Conservation (phyloP, 1,140 invertebrate species). For the Trichogramma pretiosum region DNA sequence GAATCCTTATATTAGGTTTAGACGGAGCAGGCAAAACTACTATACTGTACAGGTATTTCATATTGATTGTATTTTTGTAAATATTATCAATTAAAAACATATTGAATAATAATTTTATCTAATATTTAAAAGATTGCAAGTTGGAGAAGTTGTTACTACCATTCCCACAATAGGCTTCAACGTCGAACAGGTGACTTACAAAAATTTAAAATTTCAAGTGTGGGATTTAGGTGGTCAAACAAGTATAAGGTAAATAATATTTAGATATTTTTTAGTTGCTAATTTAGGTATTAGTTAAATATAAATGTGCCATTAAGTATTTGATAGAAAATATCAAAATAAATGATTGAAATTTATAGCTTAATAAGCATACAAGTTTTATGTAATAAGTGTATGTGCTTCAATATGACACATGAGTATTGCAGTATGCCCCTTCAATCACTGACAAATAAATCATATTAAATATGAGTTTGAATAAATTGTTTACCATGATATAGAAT, state of each 20-base stretch:
- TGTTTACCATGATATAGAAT: neutral
- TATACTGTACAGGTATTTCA: conserved; percentile 77
- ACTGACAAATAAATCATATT: too few relatives aligned
- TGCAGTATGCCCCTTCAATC: too few relatives aligned
- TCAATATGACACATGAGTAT: neutral
- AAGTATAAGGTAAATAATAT: conserved; percentile 61
- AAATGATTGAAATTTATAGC: neutral
- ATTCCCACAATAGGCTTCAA: conserved; percentile 98
- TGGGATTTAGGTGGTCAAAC: conserved; percentile 99
- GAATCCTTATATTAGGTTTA: conserved; percentile 94
- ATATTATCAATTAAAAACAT: neutral
- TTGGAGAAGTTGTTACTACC: conserved; percentile 99
- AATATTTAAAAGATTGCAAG: conserved; percentile 65
- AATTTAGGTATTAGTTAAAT: too few relatives aligned
- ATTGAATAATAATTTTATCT: neutral
- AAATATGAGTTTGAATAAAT: neutral
- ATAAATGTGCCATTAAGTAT: too few relatives aligned
- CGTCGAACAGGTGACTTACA: conserved; percentile 93
- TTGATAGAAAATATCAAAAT: too few relatives aligned
- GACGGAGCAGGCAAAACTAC: conserved; percentile 99
- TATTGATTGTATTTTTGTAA: conserved; percentile 19
- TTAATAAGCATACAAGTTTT: conserved; percentile 4
- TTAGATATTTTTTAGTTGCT: too few relatives aligned
- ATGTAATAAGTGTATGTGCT: neutral
- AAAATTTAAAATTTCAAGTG: conserved; percentile 93